These are phyloP conservation scores for Sus cebifrons DNA, from an alignment of 2,797 vertebrate genomes.

Conservation along the genomic window DNA sequence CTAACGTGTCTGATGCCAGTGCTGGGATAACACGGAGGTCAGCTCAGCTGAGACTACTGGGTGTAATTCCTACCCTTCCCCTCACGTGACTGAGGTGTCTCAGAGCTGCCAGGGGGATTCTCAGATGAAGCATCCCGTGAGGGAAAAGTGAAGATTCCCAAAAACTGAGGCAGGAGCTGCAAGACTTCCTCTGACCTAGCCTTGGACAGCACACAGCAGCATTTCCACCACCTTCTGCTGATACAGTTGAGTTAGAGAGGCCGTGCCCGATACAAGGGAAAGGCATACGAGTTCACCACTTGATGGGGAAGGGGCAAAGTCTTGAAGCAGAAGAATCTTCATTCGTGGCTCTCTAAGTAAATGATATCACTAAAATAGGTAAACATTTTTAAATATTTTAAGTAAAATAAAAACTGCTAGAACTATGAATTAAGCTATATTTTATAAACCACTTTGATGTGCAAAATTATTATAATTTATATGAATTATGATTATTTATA, in stretches of 20 bases:
- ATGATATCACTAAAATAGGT: neutral
- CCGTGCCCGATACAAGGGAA: neutral
- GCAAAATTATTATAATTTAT: neutral
- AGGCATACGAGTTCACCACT: neutral
- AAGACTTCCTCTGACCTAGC: neutral
- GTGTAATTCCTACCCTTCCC: neutral
- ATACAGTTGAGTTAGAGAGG: neutral
- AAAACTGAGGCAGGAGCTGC: neutral
- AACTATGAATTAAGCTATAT: neutral
- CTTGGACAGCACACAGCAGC: neutral
- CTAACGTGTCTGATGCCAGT: accelerated
- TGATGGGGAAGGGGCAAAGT: neutral
- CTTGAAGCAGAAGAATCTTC: neutral
- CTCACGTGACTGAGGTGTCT: neutral
- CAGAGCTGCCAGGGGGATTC: neutral
- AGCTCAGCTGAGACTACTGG: neutral
- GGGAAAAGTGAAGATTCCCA: neutral
- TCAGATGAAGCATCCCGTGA: neutral
- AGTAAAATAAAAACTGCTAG: neutral
- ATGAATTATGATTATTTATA: neutral
- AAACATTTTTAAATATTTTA: neutral
- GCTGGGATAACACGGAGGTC: neutral
- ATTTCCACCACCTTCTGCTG: neutral
- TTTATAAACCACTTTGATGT: neutral
- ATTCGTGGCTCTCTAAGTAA: neutral